Evolutionary conservation across 2,888 invertebrate species (phyloP), one percentile per base, ranked within the genome.

Genomic region (Caenorhabditis uteleia): DNA sequence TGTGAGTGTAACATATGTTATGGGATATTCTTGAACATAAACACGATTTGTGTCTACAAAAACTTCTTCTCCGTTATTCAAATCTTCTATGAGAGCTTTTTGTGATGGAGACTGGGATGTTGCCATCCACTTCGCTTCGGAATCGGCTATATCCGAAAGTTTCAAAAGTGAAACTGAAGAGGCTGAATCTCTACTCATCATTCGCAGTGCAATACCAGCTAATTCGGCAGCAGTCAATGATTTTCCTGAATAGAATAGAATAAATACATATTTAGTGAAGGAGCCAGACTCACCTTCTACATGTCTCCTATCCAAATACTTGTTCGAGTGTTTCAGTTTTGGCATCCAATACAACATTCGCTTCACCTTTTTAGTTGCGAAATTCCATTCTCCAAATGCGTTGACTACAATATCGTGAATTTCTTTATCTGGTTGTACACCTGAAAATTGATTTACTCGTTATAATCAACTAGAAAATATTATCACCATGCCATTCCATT

Each of bases 351-450:
- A 89, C 74, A 87, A 81, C 87, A 88, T 87, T 34, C 88, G 83
- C 46, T 84, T 85, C n/a, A 75, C 66, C 56, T 83, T 84, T 38
- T 84, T 82, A 49, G 86, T 82, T 0, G 86, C 87, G 70, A 85
- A 85, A 0, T 91, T 91, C 55, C 84, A 80, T 69, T 89, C 86
- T 0, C 97, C 95, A 85, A 95, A 99, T 44, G 90, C 88, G 79
- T 90, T 91, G 1, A 90, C 79, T 8, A 98, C 85, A 84, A 92
- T 89, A 49, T 88, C 87, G 81, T 93, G 91, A 86, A 92, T 88
- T 85, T 95, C 93, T 57, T 88, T 87, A 84, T 98, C 97, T 0
- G 95, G 95, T 74, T 92, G 90, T 2, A 98, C 92, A 66, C 88
- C 91, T 91, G 44, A 39, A 73, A 66, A 26, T 14, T 31, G 31